Conservation (phyloP, 2,888 invertebrate genomes). For the Cerastis leucographa region DNA sequence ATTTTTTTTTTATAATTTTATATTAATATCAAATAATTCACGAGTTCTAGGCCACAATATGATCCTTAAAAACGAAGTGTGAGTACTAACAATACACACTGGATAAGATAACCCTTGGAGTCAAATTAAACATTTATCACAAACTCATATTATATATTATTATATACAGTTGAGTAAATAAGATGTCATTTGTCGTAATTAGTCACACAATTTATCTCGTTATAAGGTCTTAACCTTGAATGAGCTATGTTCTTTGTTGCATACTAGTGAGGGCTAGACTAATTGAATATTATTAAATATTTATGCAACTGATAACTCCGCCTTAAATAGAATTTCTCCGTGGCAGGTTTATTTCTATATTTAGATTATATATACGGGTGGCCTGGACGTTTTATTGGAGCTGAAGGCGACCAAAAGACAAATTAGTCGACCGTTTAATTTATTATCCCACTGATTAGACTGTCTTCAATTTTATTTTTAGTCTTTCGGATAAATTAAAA, state of each 20-base stretch:
- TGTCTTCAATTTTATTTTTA: neutral
- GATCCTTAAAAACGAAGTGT: slow-evolving; percentile 42
- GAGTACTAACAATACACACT: slow-evolving; percentile 36
- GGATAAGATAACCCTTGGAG: slow-evolving; percentile 58
- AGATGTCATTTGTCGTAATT: slow-evolving; percentile 80
- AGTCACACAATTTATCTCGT: slow-evolving; percentile 76
- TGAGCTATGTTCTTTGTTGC: slow-evolving; percentile 68
- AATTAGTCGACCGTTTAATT: slow-evolving; percentile 15
- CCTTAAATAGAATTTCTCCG: slow-evolving; percentile 55
- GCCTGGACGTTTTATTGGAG: slow-evolving; percentile 40
- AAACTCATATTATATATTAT: slow-evolving; percentile 29
- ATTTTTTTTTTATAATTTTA: neutral
- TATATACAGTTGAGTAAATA: slow-evolving; percentile 61
- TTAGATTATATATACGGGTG: slow-evolving; percentile 62
- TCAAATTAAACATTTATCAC: slow-evolving; percentile 60
- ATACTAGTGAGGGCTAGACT: slow-evolving; percentile 45
- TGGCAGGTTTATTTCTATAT: slow-evolving; percentile 52
- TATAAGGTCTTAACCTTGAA: slow-evolving; percentile 75
- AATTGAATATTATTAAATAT: slow-evolving; percentile 69
- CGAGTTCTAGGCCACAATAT: slow-evolving; percentile 34
- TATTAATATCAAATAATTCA: slow-evolving; percentile 9
- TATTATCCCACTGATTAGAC: neutral
- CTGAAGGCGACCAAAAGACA: neutral
- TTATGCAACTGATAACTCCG: slow-evolving; percentile 57
- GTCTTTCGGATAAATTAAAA: neutral